Conservation (phyloP, 2,113 vertebrate species). For the Hypomesus transpacificus region DNA sequence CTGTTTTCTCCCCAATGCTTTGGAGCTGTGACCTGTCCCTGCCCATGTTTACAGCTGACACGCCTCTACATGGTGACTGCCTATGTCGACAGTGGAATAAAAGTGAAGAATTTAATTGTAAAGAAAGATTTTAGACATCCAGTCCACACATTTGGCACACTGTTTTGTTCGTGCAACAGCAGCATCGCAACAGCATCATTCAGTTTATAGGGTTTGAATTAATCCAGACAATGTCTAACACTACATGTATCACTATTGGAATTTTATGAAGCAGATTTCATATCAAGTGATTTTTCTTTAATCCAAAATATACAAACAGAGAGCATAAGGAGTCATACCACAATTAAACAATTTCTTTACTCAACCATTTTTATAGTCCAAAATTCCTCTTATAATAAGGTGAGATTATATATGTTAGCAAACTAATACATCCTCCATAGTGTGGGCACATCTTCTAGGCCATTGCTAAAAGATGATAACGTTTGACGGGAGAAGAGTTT, state of each 20-base stretch:
- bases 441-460: constrained; percentile 21
- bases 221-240: too few species aligned
- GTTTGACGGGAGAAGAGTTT: constrained; percentile 29
- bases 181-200: too few species aligned
- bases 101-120: constrained; percentile 9
- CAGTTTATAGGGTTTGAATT: too few species aligned
- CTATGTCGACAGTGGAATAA: constrained; percentile 31
- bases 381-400: background rate
- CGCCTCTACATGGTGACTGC: constrained; percentile 23
- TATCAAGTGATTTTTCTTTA: constrained; percentile 28
- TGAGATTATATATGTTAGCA: background rate
- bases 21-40: constrained; percentile 55
- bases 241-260: too few species aligned
- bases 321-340: too few species aligned
- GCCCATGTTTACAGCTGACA: constrained; percentile 52
- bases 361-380: background rate
- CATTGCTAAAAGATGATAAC: constrained; percentile 29
- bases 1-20: constrained; percentile 53
- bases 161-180: too few species aligned
- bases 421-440: constrained; percentile 7
- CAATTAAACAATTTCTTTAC: too few species aligned
- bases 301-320: constrained; percentile 25
- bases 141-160: background rate
- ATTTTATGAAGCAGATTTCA: constrained; percentile 46
- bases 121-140: background rate